Base-by-base conservation (phyloP, 2,113 vertebrate genomes). In the Muntiacus reevesi region DNA sequence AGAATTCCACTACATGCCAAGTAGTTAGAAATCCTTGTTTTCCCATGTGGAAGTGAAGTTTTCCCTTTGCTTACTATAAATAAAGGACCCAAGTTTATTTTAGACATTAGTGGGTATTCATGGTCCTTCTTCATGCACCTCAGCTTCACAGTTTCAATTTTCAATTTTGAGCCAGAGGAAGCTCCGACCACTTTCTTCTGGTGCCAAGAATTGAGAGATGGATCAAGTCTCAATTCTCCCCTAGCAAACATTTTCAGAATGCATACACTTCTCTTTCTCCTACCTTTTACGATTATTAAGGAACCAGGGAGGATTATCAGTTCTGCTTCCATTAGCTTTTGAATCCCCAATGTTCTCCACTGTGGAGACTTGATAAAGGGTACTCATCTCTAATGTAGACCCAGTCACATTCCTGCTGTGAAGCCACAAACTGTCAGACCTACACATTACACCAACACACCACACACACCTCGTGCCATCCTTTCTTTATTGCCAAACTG, bases 401-500 rank as follows among this genome's bases (percentile, higher is more conserved):
- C 21, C 50, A 79, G 50, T 82, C 40, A 82, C 45, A 50, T 76
- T 94, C 45, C 47, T 5, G 11, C 36, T 5, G n/a, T 59, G 83
- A 60, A 7, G 0, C 5, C 27, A 71, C 19, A 76, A 52, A 0
- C 0, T 87, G 59, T 89, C 0, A 2, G 4, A 50, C 1, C 5
- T 6, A 0, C 12, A 43, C 0, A 6, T 47, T 43, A 60, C 57
- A 52, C 1, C 7, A 7, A 50, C 16, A 33, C 45, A 11, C 16
- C 25, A 33, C 47, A 52, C 47, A 21, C 28, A 19, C 28, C 17
- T 74, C 21, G 12, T n/a, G 43, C 40, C 54, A 30, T 62, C 25
- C 19, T 94, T 92, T 28, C 78, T 62, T 78, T 91, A 1, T 0
- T 91, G 0, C 23, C 88, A 84, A 40, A 43, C 54, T 43, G 40